Evolutionary conservation across 2,113 vertebrate species (phyloP), one percentile per base, ranked within the genome.

Genomic region (Rafetus swinhoei): DNA sequence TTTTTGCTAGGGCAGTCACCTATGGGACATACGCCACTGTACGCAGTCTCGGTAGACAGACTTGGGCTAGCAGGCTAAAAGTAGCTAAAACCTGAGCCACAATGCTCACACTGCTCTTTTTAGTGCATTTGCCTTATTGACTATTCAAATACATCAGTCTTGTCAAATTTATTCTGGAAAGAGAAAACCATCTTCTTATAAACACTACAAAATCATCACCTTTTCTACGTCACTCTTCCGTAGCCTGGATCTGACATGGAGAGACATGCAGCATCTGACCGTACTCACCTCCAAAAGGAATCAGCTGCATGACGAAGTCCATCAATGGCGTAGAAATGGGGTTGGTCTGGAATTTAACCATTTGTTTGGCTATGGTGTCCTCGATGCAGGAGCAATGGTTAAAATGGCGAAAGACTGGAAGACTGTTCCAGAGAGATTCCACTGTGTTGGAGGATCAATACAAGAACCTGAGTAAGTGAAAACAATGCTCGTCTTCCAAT

Each of bases 311-410:
- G 99, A 99, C 0, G 99, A 99, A 92, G 99, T 99, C 60, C 99
- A 99, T 90, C 98, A 99, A 79, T 99, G 99, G 99, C 98, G 99
- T 24, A 98, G 99, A 87, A 99, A 99, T 0, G 99, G 99, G 0
- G 99, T 99, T 5, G 99, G 99, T 85, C 98, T 99, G 39, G 99
- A 99, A 96, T 99, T 99, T 96, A 99, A 99, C 95, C 99, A 99
- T 90, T 97, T 99, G 95, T 99, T 99, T 90, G 99, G 99, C 90
- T 99, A 99, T 0, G 99, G 99, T 0, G 99, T 99, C 82, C 98
- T 99, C 6, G 99, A 99, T 2, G 99, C 99, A 2, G 99, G 99
- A 4, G 98, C 99, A 39, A 99, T 99, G 99, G 99, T 99, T 90
- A 99, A 99, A 96, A 99, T 99, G 99, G 98, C 99, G 2, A 99